These are phyloP conservation scores for Thelaira solivaga DNA, from an alignment of 2,888 invertebrate species.

Conservation along the genomic window DNA sequence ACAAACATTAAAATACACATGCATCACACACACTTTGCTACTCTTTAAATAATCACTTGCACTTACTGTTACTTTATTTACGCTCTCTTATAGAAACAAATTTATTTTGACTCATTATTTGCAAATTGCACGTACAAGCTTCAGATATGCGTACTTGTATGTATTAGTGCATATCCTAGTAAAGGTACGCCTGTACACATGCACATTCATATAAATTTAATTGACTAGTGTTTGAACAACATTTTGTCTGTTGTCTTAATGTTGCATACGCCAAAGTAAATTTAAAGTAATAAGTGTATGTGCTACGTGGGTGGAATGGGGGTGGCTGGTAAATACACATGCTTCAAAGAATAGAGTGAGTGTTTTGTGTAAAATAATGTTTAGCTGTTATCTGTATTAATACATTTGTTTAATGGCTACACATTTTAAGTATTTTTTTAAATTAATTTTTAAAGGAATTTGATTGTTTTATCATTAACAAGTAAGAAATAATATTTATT, in stretches of 20 bases:
- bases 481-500: no score
- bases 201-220: slow-evolving; percentile 52
- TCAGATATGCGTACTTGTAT: background rate
- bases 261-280: background rate
- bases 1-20: slow-evolving; percentile 11
- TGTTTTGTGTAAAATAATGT: no score
- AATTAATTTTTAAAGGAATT: no score
- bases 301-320: no score
- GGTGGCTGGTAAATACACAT: no score
- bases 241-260: slow-evolving; percentile 26
- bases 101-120: slow-evolving; percentile 25
- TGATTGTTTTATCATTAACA: no score
- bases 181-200: background rate
- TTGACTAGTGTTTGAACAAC: slow-evolving; percentile 51
- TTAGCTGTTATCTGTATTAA: no score
- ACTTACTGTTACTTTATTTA: slow-evolving; percentile 22
- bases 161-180: background rate
- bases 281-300: background rate
- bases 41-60: background rate
- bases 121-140: background rate
- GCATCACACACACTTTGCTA: background rate
- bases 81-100: slow-evolving; percentile 7
- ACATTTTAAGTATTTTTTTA: no score
- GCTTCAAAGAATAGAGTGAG: no score
- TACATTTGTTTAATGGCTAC: no score